phyloP scores from a whole-genome alignment of 2,888 invertebrate species.

The Seira musarum region DNA sequence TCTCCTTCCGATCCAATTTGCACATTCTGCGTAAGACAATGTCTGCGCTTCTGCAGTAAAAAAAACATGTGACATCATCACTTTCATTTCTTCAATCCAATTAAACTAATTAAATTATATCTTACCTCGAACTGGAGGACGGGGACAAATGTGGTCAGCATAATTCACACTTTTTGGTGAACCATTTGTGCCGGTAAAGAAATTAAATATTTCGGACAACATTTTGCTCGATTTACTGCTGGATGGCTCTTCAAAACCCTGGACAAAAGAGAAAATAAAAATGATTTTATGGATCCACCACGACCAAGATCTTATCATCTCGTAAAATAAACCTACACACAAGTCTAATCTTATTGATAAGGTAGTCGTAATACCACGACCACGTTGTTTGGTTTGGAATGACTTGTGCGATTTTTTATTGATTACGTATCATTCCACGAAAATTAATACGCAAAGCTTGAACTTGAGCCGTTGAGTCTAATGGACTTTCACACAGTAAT shows the following conservation, averaged over 20 bases:
- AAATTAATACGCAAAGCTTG: background rate
- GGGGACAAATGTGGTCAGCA: constrained; percentile 47
- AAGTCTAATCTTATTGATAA: background rate
- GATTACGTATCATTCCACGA: background rate
- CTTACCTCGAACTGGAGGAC: constrained; percentile 41
- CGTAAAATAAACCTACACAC: too few species aligned
- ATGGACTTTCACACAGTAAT: too few species aligned
- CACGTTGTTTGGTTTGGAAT: background rate
- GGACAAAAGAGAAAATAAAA: background rate
- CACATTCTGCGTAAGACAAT: constrained; percentile 58
- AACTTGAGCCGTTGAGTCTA: too few species aligned
- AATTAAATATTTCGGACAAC: constrained; percentile 56
- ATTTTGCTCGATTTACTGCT: constrained; percentile 25
- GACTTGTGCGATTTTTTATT: background rate
- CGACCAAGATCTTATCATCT: too few species aligned
- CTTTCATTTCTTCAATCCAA: background rate
- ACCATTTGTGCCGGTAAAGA: constrained; percentile 51
- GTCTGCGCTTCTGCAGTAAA: constrained; percentile 33
- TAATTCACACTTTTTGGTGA: constrained; percentile 47
- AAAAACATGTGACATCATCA: background rate
- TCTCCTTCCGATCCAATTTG: constrained; percentile 51
- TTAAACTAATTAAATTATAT: background rate
- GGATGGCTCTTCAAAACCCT: constrained; percentile 3
- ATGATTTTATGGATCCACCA: background rate
- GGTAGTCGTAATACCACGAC: background rate